phyloP scores from a whole-genome alignment of 2,113 vertebrate species.

The Pyxicephalus adspersus region DNA sequence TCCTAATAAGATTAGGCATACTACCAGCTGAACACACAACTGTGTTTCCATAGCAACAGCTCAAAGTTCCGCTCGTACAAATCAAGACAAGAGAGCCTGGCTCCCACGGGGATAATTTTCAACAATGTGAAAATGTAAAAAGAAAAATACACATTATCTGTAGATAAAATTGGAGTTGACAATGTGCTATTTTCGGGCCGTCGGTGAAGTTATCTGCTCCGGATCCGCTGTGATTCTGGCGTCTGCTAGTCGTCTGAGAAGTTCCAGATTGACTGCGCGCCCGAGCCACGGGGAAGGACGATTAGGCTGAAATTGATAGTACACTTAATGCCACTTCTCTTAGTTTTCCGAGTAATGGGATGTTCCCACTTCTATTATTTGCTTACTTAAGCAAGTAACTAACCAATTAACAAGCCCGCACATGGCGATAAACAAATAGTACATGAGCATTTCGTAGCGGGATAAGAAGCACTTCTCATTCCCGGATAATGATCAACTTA shows the following conservation, averaged over 20 bases:
- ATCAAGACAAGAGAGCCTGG: conserved; percentile 21
- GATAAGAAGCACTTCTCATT: background rate
- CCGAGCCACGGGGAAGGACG: conserved; percentile 9
- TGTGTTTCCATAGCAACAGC: conserved; percentile 67
- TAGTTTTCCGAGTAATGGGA: conserved; percentile 48
- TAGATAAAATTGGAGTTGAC: conserved; percentile 55
- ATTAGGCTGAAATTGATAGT: conserved; percentile 49
- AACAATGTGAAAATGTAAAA: conserved; percentile 56
- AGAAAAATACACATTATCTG: conserved; percentile 5
- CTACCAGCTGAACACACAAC: conserved; percentile 66
- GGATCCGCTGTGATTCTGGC: accelerated
- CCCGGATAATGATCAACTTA: conserved; percentile 34
- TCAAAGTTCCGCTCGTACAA: conserved; percentile 53
- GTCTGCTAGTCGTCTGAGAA: background rate
- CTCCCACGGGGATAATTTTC: conserved; percentile 56
- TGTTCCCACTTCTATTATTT: conserved; percentile 50
- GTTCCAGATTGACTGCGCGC: background rate
- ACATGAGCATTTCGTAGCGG: conserved; percentile 35
- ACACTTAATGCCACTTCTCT: conserved; percentile 44
- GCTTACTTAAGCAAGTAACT: conserved; percentile 58
- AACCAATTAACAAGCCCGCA: conserved; percentile 53
- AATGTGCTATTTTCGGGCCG: conserved; percentile 32
- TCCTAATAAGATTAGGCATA: conserved; percentile 62
- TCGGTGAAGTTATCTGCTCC: background rate
- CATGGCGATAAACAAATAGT: conserved; percentile 55